Conservation (phyloP, 2,113 vertebrate species). For the Myrmecophaga tridactyla region DNA sequence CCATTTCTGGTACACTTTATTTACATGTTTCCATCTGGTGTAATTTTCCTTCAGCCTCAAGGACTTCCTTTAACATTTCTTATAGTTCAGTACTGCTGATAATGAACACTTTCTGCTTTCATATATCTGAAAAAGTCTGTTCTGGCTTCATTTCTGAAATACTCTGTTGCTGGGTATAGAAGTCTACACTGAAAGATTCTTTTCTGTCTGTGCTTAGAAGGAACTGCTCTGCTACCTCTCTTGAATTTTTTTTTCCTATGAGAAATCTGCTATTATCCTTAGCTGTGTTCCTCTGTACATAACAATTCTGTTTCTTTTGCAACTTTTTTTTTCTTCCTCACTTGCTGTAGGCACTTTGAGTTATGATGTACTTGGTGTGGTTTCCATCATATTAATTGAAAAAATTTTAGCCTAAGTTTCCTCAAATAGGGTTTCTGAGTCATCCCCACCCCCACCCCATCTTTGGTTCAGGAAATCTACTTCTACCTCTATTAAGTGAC, state of each 20-base stretch:
- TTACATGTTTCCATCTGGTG: too few species aligned
- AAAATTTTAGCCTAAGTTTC: neutral
- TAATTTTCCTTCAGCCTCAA: too few species aligned
- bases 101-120: neutral
- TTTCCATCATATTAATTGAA: neutral
- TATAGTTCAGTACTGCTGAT: neutral
- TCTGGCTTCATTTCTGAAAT: neutral
- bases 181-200: neutral
- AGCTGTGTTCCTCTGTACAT: neutral
- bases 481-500: neutral
- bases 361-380: neutral
- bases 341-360: neutral
- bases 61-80: neutral
- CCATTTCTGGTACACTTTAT: neutral
- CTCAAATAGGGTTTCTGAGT: neutral
- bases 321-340: neutral
- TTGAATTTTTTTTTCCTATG: neutral
- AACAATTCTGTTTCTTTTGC: neutral
- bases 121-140: neutral
- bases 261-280: neutral
- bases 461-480: neutral
- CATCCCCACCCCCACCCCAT: too few species aligned
- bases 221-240: neutral
- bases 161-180: neutral
- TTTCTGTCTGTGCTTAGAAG: neutral